Conservation (phyloP, 1,140 invertebrate species). For the Drosophila aff. region DNA sequence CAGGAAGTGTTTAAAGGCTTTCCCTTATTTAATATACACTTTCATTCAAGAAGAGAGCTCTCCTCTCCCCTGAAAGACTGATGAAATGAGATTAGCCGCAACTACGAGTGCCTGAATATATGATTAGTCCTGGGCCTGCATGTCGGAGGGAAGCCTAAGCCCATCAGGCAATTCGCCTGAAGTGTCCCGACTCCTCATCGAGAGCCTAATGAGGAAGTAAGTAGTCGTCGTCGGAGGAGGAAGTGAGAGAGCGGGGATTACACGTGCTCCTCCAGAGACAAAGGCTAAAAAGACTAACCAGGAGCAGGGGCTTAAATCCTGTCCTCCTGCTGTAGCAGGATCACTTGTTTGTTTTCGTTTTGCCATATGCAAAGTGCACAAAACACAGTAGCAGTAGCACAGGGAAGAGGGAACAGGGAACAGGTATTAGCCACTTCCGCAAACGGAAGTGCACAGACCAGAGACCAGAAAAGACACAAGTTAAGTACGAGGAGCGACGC, state of each 20-base stretch:
- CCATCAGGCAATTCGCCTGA: constrained; percentile 54
- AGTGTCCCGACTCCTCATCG: constrained; percentile 30
- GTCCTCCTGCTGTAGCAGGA: constrained; percentile 9
- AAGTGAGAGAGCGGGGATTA: constrained; percentile 37
- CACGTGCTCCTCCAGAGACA: constrained; percentile 48
- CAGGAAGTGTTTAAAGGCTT: background rate
- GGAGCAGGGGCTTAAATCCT: background rate
- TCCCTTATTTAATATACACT: background rate
- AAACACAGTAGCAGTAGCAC: constrained; percentile 9
- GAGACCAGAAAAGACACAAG: constrained; percentile 62
- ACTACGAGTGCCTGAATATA: constrained; percentile 11
- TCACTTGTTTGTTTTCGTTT: constrained; percentile 55
- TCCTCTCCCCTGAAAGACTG: constrained; percentile 3
- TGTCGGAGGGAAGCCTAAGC: constrained; percentile 36
- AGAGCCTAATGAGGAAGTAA: constrained; percentile 73
- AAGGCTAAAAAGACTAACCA: constrained; percentile 49
- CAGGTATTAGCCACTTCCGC: constrained; percentile 56
- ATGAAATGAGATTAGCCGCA: constrained; percentile 51
- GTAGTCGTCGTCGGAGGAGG: constrained; percentile 23
- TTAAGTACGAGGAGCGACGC: constrained; percentile 57
- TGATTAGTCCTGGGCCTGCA: constrained; percentile 18
- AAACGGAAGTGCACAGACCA: constrained; percentile 51
- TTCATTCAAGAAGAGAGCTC: background rate
- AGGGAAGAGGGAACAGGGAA: constrained; percentile 24
- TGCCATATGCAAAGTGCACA: constrained; percentile 64